Evolutionary conservation across 2,797 vertebrate species (phyloP).

Genomic region (Cryptoblepharus egeriae): DNA sequence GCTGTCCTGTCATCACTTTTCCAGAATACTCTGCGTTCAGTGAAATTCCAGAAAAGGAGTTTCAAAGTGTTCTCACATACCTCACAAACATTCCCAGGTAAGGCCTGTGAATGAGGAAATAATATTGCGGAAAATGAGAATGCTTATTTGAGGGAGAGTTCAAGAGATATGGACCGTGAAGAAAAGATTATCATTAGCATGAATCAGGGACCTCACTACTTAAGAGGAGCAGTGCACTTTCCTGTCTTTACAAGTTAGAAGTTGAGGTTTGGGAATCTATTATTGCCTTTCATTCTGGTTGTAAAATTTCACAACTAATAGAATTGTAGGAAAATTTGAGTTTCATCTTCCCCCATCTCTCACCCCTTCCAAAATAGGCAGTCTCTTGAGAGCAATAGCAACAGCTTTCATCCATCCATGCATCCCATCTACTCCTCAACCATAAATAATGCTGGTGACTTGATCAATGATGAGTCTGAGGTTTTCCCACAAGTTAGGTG

Average conservation of each 20-base stretch:
- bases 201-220: not conserved
- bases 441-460: not conserved
- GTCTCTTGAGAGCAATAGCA: too few relatives aligned
- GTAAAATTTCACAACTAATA: not conserved
- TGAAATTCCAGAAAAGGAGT: conserved; percentile 91
- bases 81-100: conserved; percentile 96
- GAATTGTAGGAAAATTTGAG: not conserved
- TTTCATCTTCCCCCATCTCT: too few relatives aligned
- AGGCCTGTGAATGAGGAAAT: conserved; percentile 37
- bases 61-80: conserved; percentile 95
- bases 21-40: conserved; percentile 93
- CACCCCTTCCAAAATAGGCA: too few relatives aligned
- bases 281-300: not conserved
- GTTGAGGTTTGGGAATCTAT: not conserved
- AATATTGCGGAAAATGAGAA: not conserved
- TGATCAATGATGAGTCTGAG: not conserved
- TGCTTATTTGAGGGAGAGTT: not conserved
- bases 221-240: not conserved
- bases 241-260: not conserved
- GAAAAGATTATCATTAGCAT: not conserved
- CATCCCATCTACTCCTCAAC: too few relatives aligned
- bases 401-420: too few relatives aligned
- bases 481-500: too few relatives aligned
- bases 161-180: conserved; percentile 5
- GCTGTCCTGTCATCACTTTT: conserved; percentile 95